Evolutionary conservation across 2,888 invertebrate genomes (phyloP).

Genomic region (Epirrhoe alternata): DNA sequence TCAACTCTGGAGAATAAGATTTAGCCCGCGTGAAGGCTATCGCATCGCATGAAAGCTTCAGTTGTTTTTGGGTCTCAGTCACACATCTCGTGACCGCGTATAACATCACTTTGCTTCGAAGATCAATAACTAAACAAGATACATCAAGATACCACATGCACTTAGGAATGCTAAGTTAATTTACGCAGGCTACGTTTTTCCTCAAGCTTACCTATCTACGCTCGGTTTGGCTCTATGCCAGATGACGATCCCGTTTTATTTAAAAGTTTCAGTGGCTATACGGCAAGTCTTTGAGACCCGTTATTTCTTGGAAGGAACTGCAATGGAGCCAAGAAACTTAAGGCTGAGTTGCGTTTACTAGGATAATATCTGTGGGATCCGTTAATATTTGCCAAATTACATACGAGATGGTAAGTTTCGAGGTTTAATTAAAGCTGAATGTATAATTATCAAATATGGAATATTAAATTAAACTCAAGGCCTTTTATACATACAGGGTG

Average conservation of each 20-base stretch:
- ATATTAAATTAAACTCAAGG: too few species aligned
- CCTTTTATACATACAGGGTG: too few species aligned
- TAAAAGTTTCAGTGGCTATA: conserved; percentile 39
- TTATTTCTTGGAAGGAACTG: conserved; percentile 9
- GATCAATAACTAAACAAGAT: background rate
- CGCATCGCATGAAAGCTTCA: too few species aligned
- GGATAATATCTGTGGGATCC: background rate
- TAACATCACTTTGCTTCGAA: too few species aligned
- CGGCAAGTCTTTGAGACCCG: conserved; percentile 20
- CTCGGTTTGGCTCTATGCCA: conserved; percentile 57
- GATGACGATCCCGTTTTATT: conserved; percentile 50
- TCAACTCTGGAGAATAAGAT: too few species aligned
- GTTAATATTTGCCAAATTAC: conserved; percentile 30
- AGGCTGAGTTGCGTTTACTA: conserved; percentile 1
- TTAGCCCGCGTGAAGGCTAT: too few species aligned
- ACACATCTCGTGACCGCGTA: too few species aligned
- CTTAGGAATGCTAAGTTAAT: background rate
- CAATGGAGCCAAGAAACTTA: conserved; percentile 10
- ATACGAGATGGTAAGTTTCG: background rate
- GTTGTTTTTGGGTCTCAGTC: too few species aligned
- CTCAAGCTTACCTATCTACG: conserved; percentile 37
- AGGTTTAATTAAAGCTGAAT: too few species aligned
- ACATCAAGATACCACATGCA: background rate
- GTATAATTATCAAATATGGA: too few species aligned
- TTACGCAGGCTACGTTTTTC: conserved; percentile 23